Evolutionary conservation across 2,797 vertebrate genomes (phyloP).

Genomic region (Nothura maculosa): DNA sequence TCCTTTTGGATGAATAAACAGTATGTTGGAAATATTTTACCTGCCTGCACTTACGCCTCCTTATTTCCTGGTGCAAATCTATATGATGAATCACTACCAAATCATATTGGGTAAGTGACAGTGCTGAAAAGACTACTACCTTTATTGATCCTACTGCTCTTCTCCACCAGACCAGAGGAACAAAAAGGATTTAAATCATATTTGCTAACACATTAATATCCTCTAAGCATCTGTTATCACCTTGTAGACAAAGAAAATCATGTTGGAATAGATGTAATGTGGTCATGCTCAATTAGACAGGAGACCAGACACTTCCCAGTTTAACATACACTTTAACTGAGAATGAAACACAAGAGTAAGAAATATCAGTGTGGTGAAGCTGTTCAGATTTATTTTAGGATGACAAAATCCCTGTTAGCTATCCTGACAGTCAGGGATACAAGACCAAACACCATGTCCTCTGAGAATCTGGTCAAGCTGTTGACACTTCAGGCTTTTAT

Average conservation of each 20-base stretch:
- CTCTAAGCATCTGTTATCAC: slow-evolving; percentile 12
- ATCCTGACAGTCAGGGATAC: neutral
- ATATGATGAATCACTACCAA: neutral
- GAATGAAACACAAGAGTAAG: neutral
- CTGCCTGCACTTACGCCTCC: neutral
- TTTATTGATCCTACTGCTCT: slow-evolving; percentile 35
- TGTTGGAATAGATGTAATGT: slow-evolving; percentile 29
- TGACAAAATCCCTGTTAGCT: neutral
- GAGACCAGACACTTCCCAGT: neutral
- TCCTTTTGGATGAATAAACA: neutral
- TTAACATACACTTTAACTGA: slow-evolving; percentile 8
- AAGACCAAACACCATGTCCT: neutral
- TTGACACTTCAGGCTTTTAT: neutral
- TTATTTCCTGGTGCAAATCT: neutral
- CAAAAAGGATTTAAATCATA: slow-evolving; percentile 18
- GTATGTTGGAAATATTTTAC: neutral
- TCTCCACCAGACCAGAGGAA: slow-evolving; percentile 5
- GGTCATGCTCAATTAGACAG: slow-evolving; percentile 22
- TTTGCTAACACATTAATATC: slow-evolving; percentile 42
- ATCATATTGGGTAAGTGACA: neutral
- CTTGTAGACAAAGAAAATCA: slow-evolving; percentile 19
- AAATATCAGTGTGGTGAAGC: neutral
- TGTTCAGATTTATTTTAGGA: neutral
- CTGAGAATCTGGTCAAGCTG: neutral
- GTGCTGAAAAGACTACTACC: slow-evolving; percentile 3